Conservation (phyloP, 2,113 vertebrate species). For the Macaca nemestrina region DNA sequence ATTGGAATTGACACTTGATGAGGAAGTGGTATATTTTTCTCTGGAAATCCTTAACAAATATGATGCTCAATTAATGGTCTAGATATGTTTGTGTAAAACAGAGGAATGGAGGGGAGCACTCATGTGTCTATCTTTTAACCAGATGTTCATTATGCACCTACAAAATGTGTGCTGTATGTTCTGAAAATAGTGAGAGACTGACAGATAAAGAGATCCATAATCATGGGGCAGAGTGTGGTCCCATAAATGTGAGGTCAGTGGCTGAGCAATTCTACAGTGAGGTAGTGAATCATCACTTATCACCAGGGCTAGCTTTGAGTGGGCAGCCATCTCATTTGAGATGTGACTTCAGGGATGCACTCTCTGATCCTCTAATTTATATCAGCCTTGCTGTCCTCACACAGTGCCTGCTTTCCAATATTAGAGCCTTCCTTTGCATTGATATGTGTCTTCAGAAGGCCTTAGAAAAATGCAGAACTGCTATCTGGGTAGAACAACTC, state of each 20-base stretch:
- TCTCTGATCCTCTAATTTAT: not conserved
- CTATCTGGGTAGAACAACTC: not conserved
- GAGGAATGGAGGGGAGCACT: not conserved
- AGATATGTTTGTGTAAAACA: not conserved
- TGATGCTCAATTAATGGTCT: not conserved
- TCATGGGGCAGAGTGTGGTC: not conserved
- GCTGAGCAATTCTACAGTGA: not conserved
- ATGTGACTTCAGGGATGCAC: not conserved
- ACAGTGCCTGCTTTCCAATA: not conserved
- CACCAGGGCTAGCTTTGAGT: not conserved
- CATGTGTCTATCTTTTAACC: not conserved
- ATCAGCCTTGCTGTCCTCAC: not conserved
- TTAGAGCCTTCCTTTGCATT: not conserved
- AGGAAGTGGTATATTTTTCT: slow-evolving; percentile 31
- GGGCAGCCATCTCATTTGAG: not conserved
- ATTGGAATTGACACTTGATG: not conserved
- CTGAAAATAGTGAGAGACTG: not conserved
- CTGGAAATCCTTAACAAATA: not conserved
- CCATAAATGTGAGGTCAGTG: not conserved
- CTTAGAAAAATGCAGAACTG: not conserved
- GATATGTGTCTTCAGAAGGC: not conserved
- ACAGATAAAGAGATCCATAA: not conserved
- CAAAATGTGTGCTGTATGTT: not conserved
- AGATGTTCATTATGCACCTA: not conserved
- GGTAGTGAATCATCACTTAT: not conserved